phyloP scores from a whole-genome alignment of 2,797 vertebrate species.

The Emys orbicularis region DNA sequence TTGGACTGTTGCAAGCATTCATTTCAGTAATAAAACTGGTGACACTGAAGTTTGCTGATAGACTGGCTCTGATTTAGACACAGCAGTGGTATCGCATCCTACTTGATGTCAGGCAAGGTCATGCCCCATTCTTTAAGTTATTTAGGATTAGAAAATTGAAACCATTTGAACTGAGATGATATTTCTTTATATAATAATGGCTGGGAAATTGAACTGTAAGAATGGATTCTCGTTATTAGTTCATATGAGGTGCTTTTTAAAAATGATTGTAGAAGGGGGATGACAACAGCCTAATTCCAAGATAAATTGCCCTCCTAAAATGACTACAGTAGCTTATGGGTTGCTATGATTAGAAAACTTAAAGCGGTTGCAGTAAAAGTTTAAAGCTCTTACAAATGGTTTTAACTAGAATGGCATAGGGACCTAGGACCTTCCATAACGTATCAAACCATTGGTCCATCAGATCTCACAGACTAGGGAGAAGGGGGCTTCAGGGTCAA shows the following conservation, averaged over 20 bases:
- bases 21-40: not conserved
- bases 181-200: conserved; percentile 63
- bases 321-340: not conserved
- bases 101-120: conserved; percentile 46
- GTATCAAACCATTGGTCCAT: not conserved
- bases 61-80: conserved; percentile 24
- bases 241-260: conserved; percentile 52
- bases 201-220: conserved; percentile 42
- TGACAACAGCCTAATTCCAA: conserved; percentile 44
- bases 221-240: conserved; percentile 36
- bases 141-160: conserved; percentile 63
- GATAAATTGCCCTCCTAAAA: conserved; percentile 40
- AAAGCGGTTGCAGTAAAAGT: not conserved
- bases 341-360: conserved; percentile 36
- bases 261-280: conserved; percentile 48
- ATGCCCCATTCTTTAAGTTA: conserved; percentile 34
- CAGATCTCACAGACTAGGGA: not conserved
- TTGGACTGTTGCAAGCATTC: not conserved
- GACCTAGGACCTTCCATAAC: not conserved
- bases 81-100: not conserved
- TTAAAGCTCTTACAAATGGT: not conserved
- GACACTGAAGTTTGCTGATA: not conserved
- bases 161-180: conserved; percentile 50
- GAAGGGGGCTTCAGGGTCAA: not conserved
- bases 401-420: not conserved